Base-by-base conservation (phyloP, 2,113 vertebrate genomes). In the Sylvietta virens region DNA sequence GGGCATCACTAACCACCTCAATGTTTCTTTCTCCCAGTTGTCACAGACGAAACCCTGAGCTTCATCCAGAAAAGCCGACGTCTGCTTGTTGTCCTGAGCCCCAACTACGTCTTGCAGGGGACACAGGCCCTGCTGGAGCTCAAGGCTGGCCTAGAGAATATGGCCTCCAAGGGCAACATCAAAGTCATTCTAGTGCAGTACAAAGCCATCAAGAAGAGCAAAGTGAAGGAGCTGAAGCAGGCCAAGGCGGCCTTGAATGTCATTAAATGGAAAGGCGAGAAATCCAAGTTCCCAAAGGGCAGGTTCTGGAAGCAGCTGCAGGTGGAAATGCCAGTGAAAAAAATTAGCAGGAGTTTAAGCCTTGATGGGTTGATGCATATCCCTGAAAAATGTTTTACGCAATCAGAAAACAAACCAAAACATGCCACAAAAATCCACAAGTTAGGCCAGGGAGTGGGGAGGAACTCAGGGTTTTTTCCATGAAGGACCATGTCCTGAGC, bases 51-150 rank as follows among this genome's bases (percentile, higher is more conserved):
- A 97, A 99, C 99, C 47, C 98, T 99, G 98, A 98, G 98, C 94
- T 99, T 99, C 94, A 99, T 99, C 97, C 98, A 98, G 94, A 99
- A 98, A 95, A 99, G 99, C 96, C 98, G 98, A 83, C 98, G 98
- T 90, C 98, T 99, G 89, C 97, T 99, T 97, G 99, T 99, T 96
- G 98, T 99, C 30, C 96, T 99, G 92, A 99, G 99, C 86, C 98
- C 99, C 15, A 98, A 98, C 95, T 99, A 99, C 86, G 97, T 98
- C 79, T 97, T 98, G 20, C 98, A 97, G 96, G 99, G 99, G 81
- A 99, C 99, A 61, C 99, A 99, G 98, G 98, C 99, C 44, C 98
- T 99, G 90, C 98, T 99, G 98, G 99, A 99, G 98, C 98, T 99
- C 77, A 99, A 99, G 97, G 99, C 99, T 10, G 99, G 99, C 39